These are phyloP conservation scores for Bombus consobrinus DNA, from an alignment of 1,140 invertebrate genomes.

Conservation along the genomic window DNA sequence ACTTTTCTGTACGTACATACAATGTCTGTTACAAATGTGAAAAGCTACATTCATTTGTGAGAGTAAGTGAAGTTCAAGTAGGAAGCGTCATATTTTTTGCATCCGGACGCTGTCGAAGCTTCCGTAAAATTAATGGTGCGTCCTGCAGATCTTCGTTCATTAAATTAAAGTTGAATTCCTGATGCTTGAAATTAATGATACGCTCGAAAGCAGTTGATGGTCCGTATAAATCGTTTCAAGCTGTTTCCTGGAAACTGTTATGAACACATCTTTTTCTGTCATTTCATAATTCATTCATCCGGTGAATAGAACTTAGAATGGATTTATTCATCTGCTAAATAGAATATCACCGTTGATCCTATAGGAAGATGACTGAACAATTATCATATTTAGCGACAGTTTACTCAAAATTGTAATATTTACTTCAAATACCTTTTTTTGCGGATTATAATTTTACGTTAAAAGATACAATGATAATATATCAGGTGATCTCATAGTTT, in stretches of 20 bases:
- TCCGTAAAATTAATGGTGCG: neutral
- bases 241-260: neutral
- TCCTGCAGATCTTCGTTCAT: neutral
- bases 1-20: too few relatives aligned
- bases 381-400: neutral
- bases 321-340: neutral
- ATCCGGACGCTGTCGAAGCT: too few relatives aligned
- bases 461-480: too few relatives aligned
- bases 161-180: neutral
- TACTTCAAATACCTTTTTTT: neutral
- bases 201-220: neutral
- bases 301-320: too few relatives aligned
- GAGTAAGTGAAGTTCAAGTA: too few relatives aligned
- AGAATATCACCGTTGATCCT: neutral
- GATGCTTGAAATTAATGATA: slow-evolving; percentile 7
- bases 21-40: too few relatives aligned
- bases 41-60: too few relatives aligned
- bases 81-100: too few relatives aligned
- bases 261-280: neutral
- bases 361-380: neutral
- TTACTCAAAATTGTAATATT: neutral
- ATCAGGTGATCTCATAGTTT: too few relatives aligned
- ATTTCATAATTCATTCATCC: neutral
- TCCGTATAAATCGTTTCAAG: neutral
- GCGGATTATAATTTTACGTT: neutral